Evolutionary conservation across 2,888 invertebrate genomes (phyloP).

Genomic region (Lepetodrilus schrolli): DNA sequence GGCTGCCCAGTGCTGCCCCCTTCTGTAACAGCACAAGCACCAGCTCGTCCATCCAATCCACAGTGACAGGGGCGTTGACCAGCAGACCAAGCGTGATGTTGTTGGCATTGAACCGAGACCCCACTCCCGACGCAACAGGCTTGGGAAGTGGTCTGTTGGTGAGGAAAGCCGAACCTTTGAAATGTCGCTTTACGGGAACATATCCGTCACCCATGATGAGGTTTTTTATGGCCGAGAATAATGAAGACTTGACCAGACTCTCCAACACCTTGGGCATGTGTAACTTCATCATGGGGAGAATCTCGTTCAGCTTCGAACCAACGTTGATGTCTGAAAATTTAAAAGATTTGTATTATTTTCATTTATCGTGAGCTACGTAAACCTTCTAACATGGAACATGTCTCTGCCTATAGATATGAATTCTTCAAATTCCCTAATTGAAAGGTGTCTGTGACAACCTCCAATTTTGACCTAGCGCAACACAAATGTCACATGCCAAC

Average conservation of each 20-base stretch:
- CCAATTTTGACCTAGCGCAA: no score
- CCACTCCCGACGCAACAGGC: background rate
- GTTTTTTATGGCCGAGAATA: background rate
- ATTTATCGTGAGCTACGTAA: no score
- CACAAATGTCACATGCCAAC: no score
- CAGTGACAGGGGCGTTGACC: background rate
- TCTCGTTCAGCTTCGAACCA: background rate
- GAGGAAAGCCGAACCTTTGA: background rate
- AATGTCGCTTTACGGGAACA: background rate
- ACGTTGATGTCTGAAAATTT: background rate
- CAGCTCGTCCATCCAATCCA: slow-evolving; percentile 45
- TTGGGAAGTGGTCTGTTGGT: background rate
- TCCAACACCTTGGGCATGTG: background rate
- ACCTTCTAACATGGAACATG: no score
- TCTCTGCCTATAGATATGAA: no score
- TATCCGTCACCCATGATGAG: background rate
- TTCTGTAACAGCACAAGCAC: slow-evolving; percentile 41
- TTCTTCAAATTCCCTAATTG: no score
- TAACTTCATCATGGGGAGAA: background rate
- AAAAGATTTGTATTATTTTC: no score
- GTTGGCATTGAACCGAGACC: background rate
- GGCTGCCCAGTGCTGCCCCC: slow-evolving; percentile 35
- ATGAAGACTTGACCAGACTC: background rate
- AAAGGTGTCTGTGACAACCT: no score
- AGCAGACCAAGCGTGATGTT: background rate